Base-by-base conservation (phyloP, 2,113 vertebrate species). In the Orientallactaga bullata region DNA sequence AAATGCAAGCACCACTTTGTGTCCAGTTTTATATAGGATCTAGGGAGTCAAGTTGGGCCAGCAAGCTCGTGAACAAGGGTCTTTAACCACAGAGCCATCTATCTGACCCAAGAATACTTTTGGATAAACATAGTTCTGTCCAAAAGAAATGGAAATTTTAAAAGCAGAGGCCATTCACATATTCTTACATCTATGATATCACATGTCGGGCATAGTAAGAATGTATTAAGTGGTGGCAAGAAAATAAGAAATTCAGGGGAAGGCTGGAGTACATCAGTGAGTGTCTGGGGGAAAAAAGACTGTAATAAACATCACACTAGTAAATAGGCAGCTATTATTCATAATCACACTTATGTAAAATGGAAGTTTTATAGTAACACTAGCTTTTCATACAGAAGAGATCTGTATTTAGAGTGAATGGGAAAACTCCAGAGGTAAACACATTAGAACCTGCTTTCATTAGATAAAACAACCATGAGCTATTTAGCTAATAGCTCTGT, bases 401-500 rank as follows among this genome's bases (percentile, higher is more conserved):
- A 78, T 11, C 8, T 58, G 30, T 85, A 37, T 80, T 95, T 94
- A 89, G 60, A 94, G 82, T 58, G 94, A 89, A 90, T 78, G 23
- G 10, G 13, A 89, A 90, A 96, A 90, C 30, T 88, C 90, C 85
- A 71, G 13, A 92, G 35, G 89, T 89, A 94, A 97, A 95, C 84
- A 71, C 5, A 35, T 74, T 28, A 13, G 12, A 20, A 37, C 96
- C 95, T 96, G 35, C 84, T 94, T 97, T 88, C 39, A 74, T 32
- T 51, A 94, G 95, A 69, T 93, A 97, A 93, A 58, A 81, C 0
- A 60, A 95, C 88, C 69, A 89, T 15, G 78, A 92, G 80, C 87
- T 77, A 60, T 94, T 96, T 94, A 97, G 84, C 91, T 95, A 97
- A 89, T 58, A 95, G 87, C 89, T 97, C 92, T 12, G 76, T 95